Percentiles rank a stretch among this genome's conserved stretches.
phyloP scores from a whole-genome alignment of 2,113 vertebrate species.

The Speoplatyrhinus poulsoni region DNA sequence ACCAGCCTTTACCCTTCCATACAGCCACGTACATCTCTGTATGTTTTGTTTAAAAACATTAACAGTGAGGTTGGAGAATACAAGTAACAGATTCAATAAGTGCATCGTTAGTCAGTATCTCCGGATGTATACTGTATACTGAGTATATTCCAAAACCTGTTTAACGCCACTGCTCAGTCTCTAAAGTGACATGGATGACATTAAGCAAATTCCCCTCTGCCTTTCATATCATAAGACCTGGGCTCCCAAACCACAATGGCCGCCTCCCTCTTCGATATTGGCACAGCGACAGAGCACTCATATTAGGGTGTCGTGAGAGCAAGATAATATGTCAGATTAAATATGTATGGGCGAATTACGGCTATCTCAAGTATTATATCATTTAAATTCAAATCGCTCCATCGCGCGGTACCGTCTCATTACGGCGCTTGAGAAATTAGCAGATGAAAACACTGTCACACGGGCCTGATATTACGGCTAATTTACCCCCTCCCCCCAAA shows the following conservation, averaged over 20 bases:
- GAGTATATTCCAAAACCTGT: no score
- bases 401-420: conserved; percentile 72
- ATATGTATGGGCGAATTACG: conserved; percentile 82
- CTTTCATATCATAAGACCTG: conserved; percentile 31
- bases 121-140: no score
- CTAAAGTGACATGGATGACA: background rate
- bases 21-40: background rate
- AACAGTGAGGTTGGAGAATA: background rate
- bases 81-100: no score
- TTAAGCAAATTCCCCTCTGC: conserved; percentile 50
- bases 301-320: conserved; percentile 63
- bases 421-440: conserved; percentile 75
- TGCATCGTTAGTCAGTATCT: no score
- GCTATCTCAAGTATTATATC: conserved; percentile 78
- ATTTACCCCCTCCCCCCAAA: conserved; percentile 58
- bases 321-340: conserved; percentile 80
- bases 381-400: conserved; percentile 81
- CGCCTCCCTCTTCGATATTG: conserved; percentile 31
- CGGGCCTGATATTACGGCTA: conserved; percentile 65
- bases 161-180: no score
- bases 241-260: conserved; percentile 26
- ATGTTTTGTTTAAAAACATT: background rate
- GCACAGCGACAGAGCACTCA: conserved; percentile 60
- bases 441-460: conserved; percentile 74
- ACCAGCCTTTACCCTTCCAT: background rate